Evolutionary conservation across 2,797 vertebrate genomes (phyloP).

Genomic region (Enteromius fasciolatus): DNA sequence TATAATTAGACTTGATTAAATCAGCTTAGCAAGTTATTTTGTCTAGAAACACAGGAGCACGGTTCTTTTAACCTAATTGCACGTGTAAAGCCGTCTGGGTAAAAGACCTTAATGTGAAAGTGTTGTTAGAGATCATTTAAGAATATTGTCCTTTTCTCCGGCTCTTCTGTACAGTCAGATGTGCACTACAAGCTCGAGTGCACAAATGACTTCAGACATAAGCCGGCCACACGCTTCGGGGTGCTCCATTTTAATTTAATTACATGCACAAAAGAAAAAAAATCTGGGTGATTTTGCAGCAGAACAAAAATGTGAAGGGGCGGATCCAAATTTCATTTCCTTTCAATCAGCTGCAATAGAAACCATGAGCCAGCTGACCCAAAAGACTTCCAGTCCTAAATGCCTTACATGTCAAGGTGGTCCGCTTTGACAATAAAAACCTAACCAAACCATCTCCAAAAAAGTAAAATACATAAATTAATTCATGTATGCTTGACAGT

Average conservation of each 20-base stretch:
- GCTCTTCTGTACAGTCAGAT: conserved; percentile 37
- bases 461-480: not conserved
- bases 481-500: not conserved
- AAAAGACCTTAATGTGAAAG: conserved; percentile 12
- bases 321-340: conserved; percentile 5
- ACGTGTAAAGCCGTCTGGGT: conserved; percentile 1
- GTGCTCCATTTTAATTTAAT: conserved; percentile 53
- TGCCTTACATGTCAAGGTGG: conserved; percentile 8
- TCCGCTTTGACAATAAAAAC: not conserved
- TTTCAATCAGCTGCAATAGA: conserved; percentile 20
- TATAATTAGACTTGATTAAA: conserved; percentile 10
- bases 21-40: not conserved
- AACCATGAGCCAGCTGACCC: not conserved
- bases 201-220: conserved; percentile 57
- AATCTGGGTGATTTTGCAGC: conserved; percentile 3
- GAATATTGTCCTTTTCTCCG: conserved; percentile 49
- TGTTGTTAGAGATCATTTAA: conserved; percentile 31
- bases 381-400: not conserved
- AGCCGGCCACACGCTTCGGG: conserved; percentile 49
- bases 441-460: not conserved
- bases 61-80: conserved; percentile 1
- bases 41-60: not conserved
- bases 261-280: conserved; percentile 30
- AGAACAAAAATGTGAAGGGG: conserved; percentile 31
- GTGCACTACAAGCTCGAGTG: conserved; percentile 32